Evolutionary conservation across 2,888 invertebrate genomes (phyloP), one percentile per base, ranked within the genome.

Genomic region (Zaprionus bogoriensis): DNA sequence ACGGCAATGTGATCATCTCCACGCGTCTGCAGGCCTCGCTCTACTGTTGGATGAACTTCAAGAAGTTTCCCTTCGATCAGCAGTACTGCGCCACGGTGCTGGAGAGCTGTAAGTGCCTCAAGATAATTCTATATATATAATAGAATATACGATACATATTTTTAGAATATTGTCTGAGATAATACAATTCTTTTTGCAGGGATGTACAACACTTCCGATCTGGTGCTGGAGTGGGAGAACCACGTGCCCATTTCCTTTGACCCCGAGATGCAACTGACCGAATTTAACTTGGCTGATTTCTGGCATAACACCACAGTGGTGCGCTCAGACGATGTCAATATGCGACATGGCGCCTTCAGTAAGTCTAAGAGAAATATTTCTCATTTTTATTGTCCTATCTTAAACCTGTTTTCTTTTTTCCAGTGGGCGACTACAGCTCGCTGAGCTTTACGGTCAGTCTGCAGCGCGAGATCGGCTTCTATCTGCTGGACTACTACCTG

Each of bases 11-110:
- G 3, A 88, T 89, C 0, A 52, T 89, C 22, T 89, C 89, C 10
- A 87, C 88, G 0, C 80, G 89, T 1, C 65, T 89, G 22, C 86
- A 89, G 41, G 89, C 88, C 4, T 82, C 89, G 0, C 82, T 89
- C 5, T 89, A 89, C 46, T 89, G 89, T 54, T 89, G 85, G 81
- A 89, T 89, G 89, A 87, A 89, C 62, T 89, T 89, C 32, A 85
- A 89, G 45, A 89, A 89, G 63, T 89, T 89, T 22, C 89, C 89
- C 3, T 89, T 89, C 45, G 89, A 89, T 69, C 88, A 89, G 63
- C 89, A 89, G 46, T 82, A 67, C 23, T 89, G 89, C 53, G 78
- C 87, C 0, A 88, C 89, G 0, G 59, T 89, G 1, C 59, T 89
- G 1, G 89, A 89, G 71, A 89, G 89, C 58, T 89, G 89, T 89